Evolutionary conservation across 2,113 vertebrate genomes (phyloP).

Genomic region (Muscicapa adusta): DNA sequence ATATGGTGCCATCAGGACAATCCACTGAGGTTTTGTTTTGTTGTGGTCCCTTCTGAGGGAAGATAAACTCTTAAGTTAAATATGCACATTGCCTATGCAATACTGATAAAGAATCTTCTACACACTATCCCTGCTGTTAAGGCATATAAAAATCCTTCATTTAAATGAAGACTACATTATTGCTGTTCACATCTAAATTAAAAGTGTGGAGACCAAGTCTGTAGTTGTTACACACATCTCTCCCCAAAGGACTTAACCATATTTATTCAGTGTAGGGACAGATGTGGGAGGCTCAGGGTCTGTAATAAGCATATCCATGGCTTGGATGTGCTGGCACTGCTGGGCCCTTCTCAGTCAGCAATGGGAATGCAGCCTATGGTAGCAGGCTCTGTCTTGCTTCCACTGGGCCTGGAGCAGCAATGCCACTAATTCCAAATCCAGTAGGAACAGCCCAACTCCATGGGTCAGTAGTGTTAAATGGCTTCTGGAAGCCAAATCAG

Average conservation of each 20-base stretch:
- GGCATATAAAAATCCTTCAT: background rate
- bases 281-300: background rate
- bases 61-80: background rate
- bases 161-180: background rate
- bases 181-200: background rate
- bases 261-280: background rate
- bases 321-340: background rate
- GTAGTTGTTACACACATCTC: background rate
- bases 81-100: background rate
- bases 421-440: background rate
- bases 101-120: background rate
- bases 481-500: background rate
- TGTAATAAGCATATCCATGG: background rate
- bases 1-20: background rate
- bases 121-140: background rate
- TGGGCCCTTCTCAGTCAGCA: background rate
- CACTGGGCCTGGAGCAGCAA: background rate
- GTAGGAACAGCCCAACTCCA: background rate
- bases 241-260: background rate
- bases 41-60: background rate
- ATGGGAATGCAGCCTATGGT: accelerated
- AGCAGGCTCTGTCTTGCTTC: background rate
- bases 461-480: accelerated
- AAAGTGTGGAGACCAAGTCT: background rate
- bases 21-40: background rate